Conservation (phyloP, 37 sponge, comb jelly and placozoan species). For the Chondrosia reniformis region DNA sequence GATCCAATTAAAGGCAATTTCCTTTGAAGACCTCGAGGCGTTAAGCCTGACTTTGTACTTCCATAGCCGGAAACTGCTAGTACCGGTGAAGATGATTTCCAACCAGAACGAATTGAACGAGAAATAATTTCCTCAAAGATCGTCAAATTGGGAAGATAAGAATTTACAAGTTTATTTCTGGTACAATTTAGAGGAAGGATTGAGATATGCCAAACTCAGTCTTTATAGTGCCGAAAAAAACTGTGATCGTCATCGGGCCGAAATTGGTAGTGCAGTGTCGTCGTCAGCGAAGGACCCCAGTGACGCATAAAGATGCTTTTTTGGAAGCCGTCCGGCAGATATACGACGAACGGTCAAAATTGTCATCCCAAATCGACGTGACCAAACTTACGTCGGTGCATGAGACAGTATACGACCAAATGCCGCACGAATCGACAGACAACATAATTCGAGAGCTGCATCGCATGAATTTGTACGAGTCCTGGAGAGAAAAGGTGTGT, state of each 20-base stretch:
- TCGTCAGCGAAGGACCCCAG: background rate
- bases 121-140: too few relatives aligned
- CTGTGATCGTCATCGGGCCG: slow-evolving; percentile 2
- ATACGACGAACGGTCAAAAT: background rate
- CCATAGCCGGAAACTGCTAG: too few relatives aligned
- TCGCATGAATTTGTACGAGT: background rate
- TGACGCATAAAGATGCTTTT: slow-evolving; percentile 10
- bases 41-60: too few relatives aligned
- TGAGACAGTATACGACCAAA: background rate
- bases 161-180: too few relatives aligned
- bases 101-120: too few relatives aligned
- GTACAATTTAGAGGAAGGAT: background rate
- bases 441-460: background rate
- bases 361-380: too few relatives aligned
- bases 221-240: background rate
- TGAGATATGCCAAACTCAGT: background rate
- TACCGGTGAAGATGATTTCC: too few relatives aligned
- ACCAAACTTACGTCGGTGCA: background rate
- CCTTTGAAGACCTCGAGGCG: too few relatives aligned
- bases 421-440: background rate
- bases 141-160: too few relatives aligned
- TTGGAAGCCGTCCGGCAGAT: background rate
- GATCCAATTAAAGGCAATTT: too few relatives aligned
- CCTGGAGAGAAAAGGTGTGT: background rate
- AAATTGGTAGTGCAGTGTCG: background rate